These are phyloP conservation scores for Dione juno DNA, from an alignment of 2,888 invertebrate species.

Conservation along the genomic window DNA sequence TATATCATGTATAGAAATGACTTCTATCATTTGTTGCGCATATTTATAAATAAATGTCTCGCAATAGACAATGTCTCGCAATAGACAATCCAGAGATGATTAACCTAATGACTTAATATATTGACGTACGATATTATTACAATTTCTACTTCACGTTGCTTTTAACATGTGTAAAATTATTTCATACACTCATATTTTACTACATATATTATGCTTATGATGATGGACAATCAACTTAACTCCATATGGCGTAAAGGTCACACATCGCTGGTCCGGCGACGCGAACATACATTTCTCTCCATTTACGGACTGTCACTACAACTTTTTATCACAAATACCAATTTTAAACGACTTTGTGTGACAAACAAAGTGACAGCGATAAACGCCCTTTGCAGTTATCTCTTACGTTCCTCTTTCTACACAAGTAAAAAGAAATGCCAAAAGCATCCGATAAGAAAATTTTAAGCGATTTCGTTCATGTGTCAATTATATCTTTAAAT, in stretches of 20 bases:
- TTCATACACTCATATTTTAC: neutral
- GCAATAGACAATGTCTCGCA: too few species aligned
- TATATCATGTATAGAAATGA: too few species aligned
- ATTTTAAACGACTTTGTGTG: conserved; percentile 34
- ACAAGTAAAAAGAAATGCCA: conserved; percentile 10
- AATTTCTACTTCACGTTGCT: too few species aligned
- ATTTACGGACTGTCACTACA: conserved; percentile 60
- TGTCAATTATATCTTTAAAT: conserved; percentile 30
- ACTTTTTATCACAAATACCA: conserved; percentile 46
- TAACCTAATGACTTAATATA: neutral
- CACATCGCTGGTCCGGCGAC: conserved; percentile 54
- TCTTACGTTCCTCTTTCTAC: neutral
- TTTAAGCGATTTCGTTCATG: conserved; percentile 22
- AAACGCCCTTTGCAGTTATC: conserved; percentile 17
- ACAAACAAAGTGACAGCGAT: conserved; percentile 32
- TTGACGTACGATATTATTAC: too few species aligned
- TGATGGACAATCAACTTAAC: conserved; percentile 26
- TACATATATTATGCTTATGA: conserved; percentile 1
- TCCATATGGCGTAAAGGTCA: conserved; percentile 51
- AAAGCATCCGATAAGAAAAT: conserved; percentile 21
- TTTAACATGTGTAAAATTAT: neutral
- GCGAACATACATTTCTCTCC: conserved; percentile 69
- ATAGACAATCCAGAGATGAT: neutral
- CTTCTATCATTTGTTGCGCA: too few species aligned
- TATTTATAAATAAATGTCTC: too few species aligned